Base-by-base conservation (phyloP, 2,888 invertebrate genomes). In the Sinohyriopsis cumingii region DNA sequence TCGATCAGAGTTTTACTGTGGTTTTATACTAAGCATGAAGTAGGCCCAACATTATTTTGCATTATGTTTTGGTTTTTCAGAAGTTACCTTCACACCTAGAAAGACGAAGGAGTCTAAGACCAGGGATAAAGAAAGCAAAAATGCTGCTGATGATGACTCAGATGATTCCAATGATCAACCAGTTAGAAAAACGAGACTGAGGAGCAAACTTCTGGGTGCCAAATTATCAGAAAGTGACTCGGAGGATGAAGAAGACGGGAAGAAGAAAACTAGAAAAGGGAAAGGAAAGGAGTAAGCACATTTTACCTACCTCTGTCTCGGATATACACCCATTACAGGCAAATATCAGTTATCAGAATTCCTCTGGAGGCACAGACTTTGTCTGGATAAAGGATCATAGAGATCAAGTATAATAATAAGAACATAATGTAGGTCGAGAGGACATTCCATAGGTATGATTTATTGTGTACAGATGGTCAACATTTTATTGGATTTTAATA, bases 141-240 rank as follows among this genome's bases (percentile, higher is more conserved):
- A 65, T 20, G 71, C 69, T 3, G 62, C 69, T 19, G 77, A 70
- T 5, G 74, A 72, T 19, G 61, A 60, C 20, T 77, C 76, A 56
- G 81, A 80, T 4, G 80, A 79, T 59, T 75, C 76, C 3, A 81
- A 83, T 68, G 62, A 67, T 2, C 73, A 77, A 12, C 67, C 77
- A 5, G 80, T 77, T 59, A 80, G 69, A 60, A 77, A 73, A 63
- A 79, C 77, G 33, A 55, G 72, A 61, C 65, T 81, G 0, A 73
- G 75, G 22, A 77, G 68, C 65, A 78, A 78, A 45, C 72, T 84
- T 5, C 73, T 85, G 15, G 83, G 82, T 70, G 81, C 81, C 22
- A 84, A 85, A 59, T 59, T 84, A 4, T 82, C 84, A 12, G 83
- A 80, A n/a, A 80, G 78, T 71, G 87, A 84, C 69, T 79, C 80